Evolutionary conservation across 2,113 vertebrate genomes (phyloP), one percentile per base, ranked within the genome.

Genomic region (Oncorhynchus tshawytscha): DNA sequence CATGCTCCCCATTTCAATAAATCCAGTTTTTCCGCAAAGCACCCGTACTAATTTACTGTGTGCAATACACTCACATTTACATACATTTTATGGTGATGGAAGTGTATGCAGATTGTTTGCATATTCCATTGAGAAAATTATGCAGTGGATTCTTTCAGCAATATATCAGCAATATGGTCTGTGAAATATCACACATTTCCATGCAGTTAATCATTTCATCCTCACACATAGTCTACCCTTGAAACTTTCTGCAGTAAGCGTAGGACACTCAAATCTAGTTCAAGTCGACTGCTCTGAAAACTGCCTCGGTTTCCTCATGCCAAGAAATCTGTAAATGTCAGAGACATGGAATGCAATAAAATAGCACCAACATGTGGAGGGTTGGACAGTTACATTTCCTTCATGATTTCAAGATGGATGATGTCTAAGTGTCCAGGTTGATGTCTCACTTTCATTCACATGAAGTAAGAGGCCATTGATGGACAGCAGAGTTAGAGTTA

Each of bases 11-110:
- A 67, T 31, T 67, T 67, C 65, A 31, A 22, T 18, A 67, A 67
- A 67, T 67, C 65, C 25, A 67, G 65, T 67, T 29, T 29, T 29
- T 29, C 31, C 65, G 25, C 65, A 13, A 15, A 11, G 29, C 65
- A 29, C 65, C 65, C 16, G 2, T 4, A 67, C 65, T 67, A 67
- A 67, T 67, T 67, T 67, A 67, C 18, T 67, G 65, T 67, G 65
- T 67, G 65, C 25, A 67, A 29, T 67, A 29, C 65, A 29, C 65
- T 16, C 24, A 67, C 29, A 67, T 67, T 67, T 67, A 67, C 65
- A 67, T 67, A 29, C 24, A 67, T 67, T 67, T 67, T 22, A 67
- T 65, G 62, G 24, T 65, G 62, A 65, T 65, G 22, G 62, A 65
- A 65, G 62, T 65, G 62, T 65, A 65, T 65, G 13, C 9, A 25